These are phyloP conservation scores for Paedocypris micromegethes DNA, from an alignment of 2,797 vertebrate genomes.

Conservation along the genomic window DNA sequence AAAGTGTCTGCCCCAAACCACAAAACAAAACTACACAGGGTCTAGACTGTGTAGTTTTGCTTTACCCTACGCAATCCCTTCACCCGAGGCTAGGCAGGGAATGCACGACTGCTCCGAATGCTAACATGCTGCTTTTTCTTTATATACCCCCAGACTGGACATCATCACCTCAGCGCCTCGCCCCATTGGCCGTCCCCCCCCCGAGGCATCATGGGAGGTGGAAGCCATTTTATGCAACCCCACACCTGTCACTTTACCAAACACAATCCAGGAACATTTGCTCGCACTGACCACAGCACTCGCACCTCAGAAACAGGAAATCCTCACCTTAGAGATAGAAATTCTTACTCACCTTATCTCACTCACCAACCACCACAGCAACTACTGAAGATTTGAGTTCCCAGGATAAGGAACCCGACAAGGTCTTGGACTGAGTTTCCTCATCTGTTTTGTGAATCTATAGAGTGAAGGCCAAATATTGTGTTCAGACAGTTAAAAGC, in stretches of 20 bases:
- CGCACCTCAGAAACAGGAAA: slow-evolving; percentile 12
- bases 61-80: slow-evolving; percentile 91
- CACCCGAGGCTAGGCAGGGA: slow-evolving; percentile 98
- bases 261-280: slow-evolving; percentile 31
- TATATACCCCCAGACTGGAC: slow-evolving; percentile 84
- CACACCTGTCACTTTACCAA: slow-evolving; percentile 65
- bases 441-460: no score
- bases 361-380: not conserved
- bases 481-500: no score
- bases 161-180: slow-evolving; percentile 51
- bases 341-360: not conserved
- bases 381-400: not conserved
- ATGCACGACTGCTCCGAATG: slow-evolving; percentile 95
- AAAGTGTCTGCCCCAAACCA: slow-evolving; percentile 56
- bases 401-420: slow-evolving; percentile 19
- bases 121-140: slow-evolving; percentile 70
- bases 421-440: no score
- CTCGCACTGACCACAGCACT: slow-evolving; percentile 26
- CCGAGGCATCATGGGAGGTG: slow-evolving; percentile 60
- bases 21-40: slow-evolving; percentile 86
- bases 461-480: no score
- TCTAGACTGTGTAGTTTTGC: slow-evolving; percentile 84
- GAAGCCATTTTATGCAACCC: slow-evolving; percentile 64
- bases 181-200: slow-evolving; percentile 67
- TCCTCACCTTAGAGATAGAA: slow-evolving; percentile 2